Evolutionary conservation across 2,888 invertebrate genomes (phyloP), one percentile per base, ranked within the genome.

Genomic region (Sepiola atlantica): DNA sequence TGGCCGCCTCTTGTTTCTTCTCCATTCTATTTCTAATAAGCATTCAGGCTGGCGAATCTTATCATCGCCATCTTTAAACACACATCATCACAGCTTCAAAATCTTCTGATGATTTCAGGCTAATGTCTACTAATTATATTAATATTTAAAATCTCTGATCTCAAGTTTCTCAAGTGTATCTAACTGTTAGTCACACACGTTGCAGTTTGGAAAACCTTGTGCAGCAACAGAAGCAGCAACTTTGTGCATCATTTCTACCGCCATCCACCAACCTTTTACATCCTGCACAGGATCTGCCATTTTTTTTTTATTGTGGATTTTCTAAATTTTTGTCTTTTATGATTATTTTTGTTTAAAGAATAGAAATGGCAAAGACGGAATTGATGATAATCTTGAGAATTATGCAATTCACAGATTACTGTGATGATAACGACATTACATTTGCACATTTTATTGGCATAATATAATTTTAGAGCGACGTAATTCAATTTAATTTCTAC

Each of bases 71-170:
- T 77, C 77, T 16, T 18, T 77, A n/a, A n/a, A 45, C 77, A 77
- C 77, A 77, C n/a, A 32, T 77, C 77, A n/a, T 77, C 77, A 32
- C 77, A 32, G 77, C 77, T 77, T 32, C 32, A 77, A n/a, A 77
- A 77, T 77, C 77, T 77, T 1, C 77, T n/a, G 77, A n/a, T 77
- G 77, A 77, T 77, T 77, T 18, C 77, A 77, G n/a, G 77, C n/a
- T 28, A 2, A 24, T 77, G n/a, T 77, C 77, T 77, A n/a, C 77
- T 77, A 77, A 77, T 77, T 32, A 32, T 32, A 77, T 77, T 77
- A 77, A 77, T 77, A n/a, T 77, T 77, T 77, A 77, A 77, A 77
- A 77, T 77, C 77, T 77, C 77, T 77, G 77, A 77, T 77, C 77
- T 77, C 77, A 77, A 77, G 77, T 77, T 45, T 77, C n/a, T n/a